These are phyloP conservation scores for Sebastes variabilis DNA, from an alignment of 2,797 vertebrate genomes.

Conservation along the genomic window DNA sequence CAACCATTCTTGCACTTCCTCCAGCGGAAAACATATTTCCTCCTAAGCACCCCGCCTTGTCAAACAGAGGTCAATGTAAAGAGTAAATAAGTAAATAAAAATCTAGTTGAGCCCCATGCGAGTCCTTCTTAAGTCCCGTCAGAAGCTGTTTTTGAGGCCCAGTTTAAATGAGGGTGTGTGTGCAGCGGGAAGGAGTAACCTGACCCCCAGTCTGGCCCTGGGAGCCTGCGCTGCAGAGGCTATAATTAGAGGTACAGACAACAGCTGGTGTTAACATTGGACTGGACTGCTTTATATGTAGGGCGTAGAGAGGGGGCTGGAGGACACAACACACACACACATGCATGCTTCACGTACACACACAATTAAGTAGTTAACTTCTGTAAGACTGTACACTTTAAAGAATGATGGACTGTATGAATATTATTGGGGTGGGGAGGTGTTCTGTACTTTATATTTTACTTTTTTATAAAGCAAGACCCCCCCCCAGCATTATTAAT, in stretches of 20 bases:
- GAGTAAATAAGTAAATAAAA: conserved; percentile 60
- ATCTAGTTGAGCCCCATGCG: conserved; percentile 17
- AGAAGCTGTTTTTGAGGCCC: conserved; percentile 43
- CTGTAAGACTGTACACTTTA: neutral
- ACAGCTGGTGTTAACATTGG: conserved; percentile 72
- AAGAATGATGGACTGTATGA: no score
- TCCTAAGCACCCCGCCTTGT: conserved; percentile 7
- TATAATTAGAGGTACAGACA: conserved; percentile 77
- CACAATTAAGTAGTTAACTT: neutral
- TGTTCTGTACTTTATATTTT: no score
- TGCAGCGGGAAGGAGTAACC: conserved; percentile 65
- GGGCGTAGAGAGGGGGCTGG: conserved; percentile 39
- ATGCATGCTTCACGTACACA: neutral
- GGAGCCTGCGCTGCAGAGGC: conserved; percentile 62
- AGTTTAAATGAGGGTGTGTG: conserved; percentile 29
- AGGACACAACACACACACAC: conserved; percentile 17
- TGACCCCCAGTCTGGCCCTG: conserved; percentile 71
- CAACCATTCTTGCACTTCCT: neutral
- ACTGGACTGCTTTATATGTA: conserved; percentile 67
- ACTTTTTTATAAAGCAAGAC: neutral
- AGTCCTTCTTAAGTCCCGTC: conserved; percentile 43
- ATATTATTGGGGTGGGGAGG: no score
- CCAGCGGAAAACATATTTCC: conserved; percentile 13
- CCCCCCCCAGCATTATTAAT: neutral
- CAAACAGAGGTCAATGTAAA: conserved; percentile 43